These are phyloP conservation scores for Meandrina meandrites DNA, from an alignment of 92 coral and sea anemone genomes.

Conservation along the genomic window DNA sequence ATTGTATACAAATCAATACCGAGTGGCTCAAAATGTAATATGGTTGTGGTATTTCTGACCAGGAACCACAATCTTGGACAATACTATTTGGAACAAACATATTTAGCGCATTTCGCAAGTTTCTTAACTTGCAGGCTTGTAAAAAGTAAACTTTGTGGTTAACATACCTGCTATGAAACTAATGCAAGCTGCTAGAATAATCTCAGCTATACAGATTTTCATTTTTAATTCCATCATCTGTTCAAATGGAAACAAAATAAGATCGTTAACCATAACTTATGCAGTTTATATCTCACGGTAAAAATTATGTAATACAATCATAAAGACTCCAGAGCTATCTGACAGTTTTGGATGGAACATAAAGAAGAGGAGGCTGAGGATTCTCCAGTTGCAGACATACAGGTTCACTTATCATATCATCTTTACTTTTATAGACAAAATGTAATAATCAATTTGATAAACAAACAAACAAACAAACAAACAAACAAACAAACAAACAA, in stretches of 20 bases:
- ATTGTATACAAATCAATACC: too few species aligned
- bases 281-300: neutral
- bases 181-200: neutral
- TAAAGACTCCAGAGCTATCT: neutral
- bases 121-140: too few species aligned
- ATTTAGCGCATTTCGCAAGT: too few species aligned
- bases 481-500: too few species aligned
- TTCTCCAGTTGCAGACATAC: too few species aligned
- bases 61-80: too few species aligned
- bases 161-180: conserved; percentile 21
- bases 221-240: neutral
- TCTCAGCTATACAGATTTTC: neutral
- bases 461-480: too few species aligned
- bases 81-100: too few species aligned
- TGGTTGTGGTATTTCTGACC: too few species aligned
- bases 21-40: too few species aligned
- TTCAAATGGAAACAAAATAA: neutral
- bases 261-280: neutral
- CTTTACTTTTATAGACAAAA: neutral
- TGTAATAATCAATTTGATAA: too few species aligned
- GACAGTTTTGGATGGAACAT: neutral
- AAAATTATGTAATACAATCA: too few species aligned
- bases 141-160: neutral
- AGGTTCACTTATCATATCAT: neutral
- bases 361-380: neutral